Evolutionary conservation across 2,113 vertebrate species (phyloP), one percentile per base, ranked within the genome.

Genomic region (Heteronetta atricapilla): DNA sequence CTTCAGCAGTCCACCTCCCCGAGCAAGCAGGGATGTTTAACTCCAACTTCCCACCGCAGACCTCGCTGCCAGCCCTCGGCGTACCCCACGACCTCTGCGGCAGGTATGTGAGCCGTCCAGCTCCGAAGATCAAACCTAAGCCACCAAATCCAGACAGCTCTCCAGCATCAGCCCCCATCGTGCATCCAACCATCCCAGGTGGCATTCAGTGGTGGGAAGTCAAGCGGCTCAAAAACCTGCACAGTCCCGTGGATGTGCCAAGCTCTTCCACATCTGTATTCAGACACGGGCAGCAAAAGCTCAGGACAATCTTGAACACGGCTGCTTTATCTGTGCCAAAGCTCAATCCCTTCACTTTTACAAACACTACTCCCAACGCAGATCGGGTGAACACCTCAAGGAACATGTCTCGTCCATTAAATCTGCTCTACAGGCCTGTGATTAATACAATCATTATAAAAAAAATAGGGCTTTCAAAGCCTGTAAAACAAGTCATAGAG

Each of bases 401-500:
- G 66, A 92, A 64, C 12, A 42, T 10, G 26, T 86, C 90, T 73
- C 12, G 53, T 73, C 75, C 90, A 94, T 50, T 93, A 84, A 46
- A 86, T 96, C 40, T 73, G 17, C 22, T 86, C 64, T 68, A 28
- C 0, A 2, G 53, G 48, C 46, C 67, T 89, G 13, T 46, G 94
- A 93, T 82, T 88, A 94, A 76, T 74, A 44, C 4, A 72, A 82
- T 33, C 4, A 38, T 69, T 90, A 69, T 44, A 9, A 42, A 55
- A 90, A 93, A 89, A n/a, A 2, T 31, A 89, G 36, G 44, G 23
- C 25, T 86, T 88, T 92, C 66, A 80, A 87, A 94, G 80, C 73
- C 88, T 78, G 80, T 82, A 86, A 86, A 93, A 92, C 88, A 89
- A 90, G 81, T 84, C 66, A 88, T 1, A 73, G 86, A 92, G 21